A percentile compares a stretch with the other conserved stretches of the same genome.
phyloP scores from a whole-genome alignment of 2,113 vertebrate species.

The Lanius collurio region DNA sequence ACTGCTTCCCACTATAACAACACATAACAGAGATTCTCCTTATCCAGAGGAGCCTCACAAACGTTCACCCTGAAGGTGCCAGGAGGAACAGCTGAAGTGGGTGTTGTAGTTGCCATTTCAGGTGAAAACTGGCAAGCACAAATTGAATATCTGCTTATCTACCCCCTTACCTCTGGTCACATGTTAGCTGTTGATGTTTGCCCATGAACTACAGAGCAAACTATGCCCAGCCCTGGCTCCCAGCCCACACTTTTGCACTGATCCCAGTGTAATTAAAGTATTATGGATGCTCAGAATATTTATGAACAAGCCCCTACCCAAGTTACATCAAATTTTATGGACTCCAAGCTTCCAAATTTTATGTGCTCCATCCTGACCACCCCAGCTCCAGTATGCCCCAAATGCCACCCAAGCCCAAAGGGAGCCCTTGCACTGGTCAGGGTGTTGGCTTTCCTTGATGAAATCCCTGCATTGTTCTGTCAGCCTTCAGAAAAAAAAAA shows the following conservation, averaged over 20 bases:
- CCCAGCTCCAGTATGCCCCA: not conserved
- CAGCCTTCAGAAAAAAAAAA: not conserved
- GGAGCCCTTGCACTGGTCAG: not conserved
- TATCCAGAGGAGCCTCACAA: not conserved
- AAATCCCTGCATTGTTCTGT: not conserved
- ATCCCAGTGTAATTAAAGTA: not conserved
- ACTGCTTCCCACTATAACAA: not conserved
- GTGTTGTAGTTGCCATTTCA: not conserved
- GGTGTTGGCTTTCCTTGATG: not conserved
- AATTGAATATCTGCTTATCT: not conserved
- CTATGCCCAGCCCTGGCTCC: not conserved
- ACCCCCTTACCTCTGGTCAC: not conserved
- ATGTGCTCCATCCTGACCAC: rapidly evolving
- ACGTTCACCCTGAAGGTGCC: not conserved
- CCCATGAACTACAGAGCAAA: not conserved
- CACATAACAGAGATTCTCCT: not conserved
- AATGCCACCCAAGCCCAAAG: not conserved
- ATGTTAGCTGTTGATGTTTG: not conserved
- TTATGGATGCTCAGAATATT: not conserved
- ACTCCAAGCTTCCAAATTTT: not conserved
- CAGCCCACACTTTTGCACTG: not conserved
- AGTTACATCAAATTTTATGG: not conserved
- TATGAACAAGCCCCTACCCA: not conserved
- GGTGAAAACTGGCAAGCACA: not conserved
- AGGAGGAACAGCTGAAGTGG: not conserved